Evolutionary conservation across 2,113 vertebrate species (phyloP), one percentile per base, ranked within the genome.

Genomic region (Otis tarda): DNA sequence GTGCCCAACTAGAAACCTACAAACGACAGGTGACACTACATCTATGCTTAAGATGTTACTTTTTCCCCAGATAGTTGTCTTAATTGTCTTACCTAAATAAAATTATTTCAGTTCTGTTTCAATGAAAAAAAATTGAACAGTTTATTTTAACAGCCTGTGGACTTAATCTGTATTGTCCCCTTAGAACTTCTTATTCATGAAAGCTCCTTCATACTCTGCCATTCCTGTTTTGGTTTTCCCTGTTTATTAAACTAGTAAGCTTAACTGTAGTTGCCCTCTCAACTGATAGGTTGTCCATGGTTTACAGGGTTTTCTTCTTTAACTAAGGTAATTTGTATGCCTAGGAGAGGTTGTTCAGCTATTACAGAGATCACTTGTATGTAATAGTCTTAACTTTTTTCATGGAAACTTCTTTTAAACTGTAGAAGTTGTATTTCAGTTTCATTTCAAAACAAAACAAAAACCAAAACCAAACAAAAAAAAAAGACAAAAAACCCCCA

Each of bases 1-100:
- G 99, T 3, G 97, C 99, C 14, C 99, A 99, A 56, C 97, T 99
- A 4, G 99, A 99, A 96, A 98, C 98, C 1, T 99, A 99, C 93
- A 99, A 99, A 95, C 98, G 98, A 96, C 99, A 99, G 98, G 99
- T 99, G 83, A 94, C 60, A 53, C 83, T 83, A 18, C 23, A 15
- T 4, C 52, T 71, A 4, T 15, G 25, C 12, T 64, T 30, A 21
- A 27, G 14, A 27, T 23, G 8, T 57, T 75, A 27, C 21, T 68
- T 71, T 70, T 83, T 12, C 23, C 28, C 43, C 15, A 61, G n/a
- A 12, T 17, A n/a, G 41, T 30, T 2, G 2, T 59, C 60, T 74
- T 17, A n/a, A 37, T 30, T 2, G 2, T 59, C 60, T 74, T 24
- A 28, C 4, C 8, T 22, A 22, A 76, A 50, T 47, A 41, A 73